Percentiles rank a stretch among this genome's conserved stretches.
These are phyloP conservation scores for Megaceryle alcyon DNA, from an alignment of 2,797 vertebrate species.

Conservation along the genomic window DNA sequence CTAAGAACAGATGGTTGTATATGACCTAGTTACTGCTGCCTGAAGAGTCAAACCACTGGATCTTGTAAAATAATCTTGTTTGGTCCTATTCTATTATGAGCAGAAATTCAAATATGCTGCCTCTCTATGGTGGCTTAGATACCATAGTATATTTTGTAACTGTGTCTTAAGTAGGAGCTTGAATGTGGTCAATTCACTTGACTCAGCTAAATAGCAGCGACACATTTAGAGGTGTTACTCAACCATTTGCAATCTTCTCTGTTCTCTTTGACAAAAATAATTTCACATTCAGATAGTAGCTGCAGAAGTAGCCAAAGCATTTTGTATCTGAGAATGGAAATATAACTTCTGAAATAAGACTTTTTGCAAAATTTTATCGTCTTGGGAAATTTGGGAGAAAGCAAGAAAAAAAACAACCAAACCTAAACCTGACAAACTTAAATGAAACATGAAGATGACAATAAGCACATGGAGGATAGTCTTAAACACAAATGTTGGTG, in stretches of 20 bases:
- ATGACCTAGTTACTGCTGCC: constrained; percentile 58
- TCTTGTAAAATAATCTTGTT: background rate
- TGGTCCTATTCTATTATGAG: background rate
- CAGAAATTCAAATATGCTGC: constrained; percentile 19
- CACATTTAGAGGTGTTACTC: background rate
- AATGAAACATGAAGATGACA: background rate
- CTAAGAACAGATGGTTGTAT: constrained; percentile 48
- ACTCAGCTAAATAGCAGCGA: background rate
- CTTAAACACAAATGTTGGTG: background rate
- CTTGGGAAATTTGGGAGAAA: background rate
- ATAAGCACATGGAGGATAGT: background rate
- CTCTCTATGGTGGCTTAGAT: background rate
- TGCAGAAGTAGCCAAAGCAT: background rate
- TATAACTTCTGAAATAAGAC: background rate
- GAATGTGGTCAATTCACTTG: background rate
- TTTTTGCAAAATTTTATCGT: background rate
- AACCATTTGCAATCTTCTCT: background rate
- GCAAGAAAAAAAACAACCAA: no score
- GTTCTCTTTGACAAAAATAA: background rate
- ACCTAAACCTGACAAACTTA: no score
- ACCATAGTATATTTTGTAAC: constrained; percentile 1
- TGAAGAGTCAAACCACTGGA: background rate
- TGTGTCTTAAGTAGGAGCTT: background rate
- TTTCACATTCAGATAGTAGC: background rate
- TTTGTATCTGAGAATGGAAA: background rate